These are phyloP conservation scores for Clostera curtula DNA, from an alignment of 2,888 invertebrate genomes.

Conservation along the genomic window DNA sequence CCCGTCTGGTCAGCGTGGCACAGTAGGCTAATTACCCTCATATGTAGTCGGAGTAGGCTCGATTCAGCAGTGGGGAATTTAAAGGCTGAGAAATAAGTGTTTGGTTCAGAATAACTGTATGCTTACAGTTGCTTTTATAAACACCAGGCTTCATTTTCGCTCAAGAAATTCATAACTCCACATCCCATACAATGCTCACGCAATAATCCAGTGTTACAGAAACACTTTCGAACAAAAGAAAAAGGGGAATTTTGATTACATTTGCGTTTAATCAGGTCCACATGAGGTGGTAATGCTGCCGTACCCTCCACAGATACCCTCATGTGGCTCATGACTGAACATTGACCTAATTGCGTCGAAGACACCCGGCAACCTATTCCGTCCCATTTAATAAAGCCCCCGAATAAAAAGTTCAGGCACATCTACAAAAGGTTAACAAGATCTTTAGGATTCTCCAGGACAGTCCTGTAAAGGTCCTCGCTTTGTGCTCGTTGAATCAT, in stretches of 20 bases:
- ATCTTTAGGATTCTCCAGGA: not conserved
- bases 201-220: not conserved
- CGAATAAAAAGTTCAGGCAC: slow-evolving; percentile 23
- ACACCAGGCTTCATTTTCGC: not conserved
- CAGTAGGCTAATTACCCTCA: too few species aligned
- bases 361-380: slow-evolving; percentile 13
- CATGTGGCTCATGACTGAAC: slow-evolving; percentile 5
- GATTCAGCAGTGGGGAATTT: too few species aligned
- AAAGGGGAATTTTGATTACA: slow-evolving; percentile 8
- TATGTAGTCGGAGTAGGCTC: too few species aligned
- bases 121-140: too few species aligned
- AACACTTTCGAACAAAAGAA: slow-evolving; percentile 1
- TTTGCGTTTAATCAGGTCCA: slow-evolving; percentile 16
- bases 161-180: not conserved
- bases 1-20: too few species aligned
- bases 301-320: slow-evolving; percentile 5
- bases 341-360: slow-evolving; percentile 24
- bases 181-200: too few species aligned
- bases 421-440: slow-evolving; percentile 6
- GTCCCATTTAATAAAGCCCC: slow-evolving; percentile 25
- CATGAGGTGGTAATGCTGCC: slow-evolving; percentile 9
- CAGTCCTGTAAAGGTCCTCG: too few species aligned
- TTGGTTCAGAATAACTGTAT: too few species aligned
- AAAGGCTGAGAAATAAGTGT: too few species aligned
- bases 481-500: too few species aligned